Percentiles rank a stretch among this genome's conserved stretches.
phyloP scores from a whole-genome alignment of 1,140 invertebrate species.

The Cataglyphis hispanica region DNA sequence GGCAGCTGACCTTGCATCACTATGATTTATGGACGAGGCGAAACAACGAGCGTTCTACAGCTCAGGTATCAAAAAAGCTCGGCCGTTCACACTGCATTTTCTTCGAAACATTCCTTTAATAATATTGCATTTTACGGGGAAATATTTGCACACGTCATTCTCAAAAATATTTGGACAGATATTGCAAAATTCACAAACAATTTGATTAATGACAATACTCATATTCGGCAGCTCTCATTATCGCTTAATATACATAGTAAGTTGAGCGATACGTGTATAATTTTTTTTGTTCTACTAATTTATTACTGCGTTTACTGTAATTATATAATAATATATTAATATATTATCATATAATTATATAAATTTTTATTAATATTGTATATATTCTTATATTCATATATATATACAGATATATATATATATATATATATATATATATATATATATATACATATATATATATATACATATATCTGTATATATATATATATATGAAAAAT shows the following conservation, averaged over 20 bases:
- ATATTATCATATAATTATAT: no score
- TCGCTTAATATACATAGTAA: background rate
- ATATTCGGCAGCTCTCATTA: background rate
- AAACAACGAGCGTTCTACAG: conserved; percentile 76
- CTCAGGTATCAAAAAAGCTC: conserved; percentile 77
- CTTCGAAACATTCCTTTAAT: conserved; percentile 41
- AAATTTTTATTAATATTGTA: no score
- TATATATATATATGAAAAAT: no score
- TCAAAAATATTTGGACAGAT: conserved; percentile 82
- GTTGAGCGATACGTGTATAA: no score
- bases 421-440: no score
- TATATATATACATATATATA: no score
- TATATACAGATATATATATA: no score
- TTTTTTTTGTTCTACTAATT: background rate
- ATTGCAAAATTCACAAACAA: conserved; percentile 53
- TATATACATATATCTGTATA: no score
- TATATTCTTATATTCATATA: no score
- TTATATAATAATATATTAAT: no score
- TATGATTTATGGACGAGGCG: conserved; percentile 81
- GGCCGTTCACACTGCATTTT: conserved; percentile 75
- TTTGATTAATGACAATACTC: conserved; percentile 62
- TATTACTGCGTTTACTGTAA: no score
- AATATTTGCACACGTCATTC: conserved; percentile 69
- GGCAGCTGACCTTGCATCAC: conserved; percentile 79
- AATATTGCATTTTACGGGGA: conserved; percentile 43